These are phyloP conservation scores for Lamellibrachia columna DNA, from an alignment of 2,888 invertebrate species.

Conservation along the genomic window DNA sequence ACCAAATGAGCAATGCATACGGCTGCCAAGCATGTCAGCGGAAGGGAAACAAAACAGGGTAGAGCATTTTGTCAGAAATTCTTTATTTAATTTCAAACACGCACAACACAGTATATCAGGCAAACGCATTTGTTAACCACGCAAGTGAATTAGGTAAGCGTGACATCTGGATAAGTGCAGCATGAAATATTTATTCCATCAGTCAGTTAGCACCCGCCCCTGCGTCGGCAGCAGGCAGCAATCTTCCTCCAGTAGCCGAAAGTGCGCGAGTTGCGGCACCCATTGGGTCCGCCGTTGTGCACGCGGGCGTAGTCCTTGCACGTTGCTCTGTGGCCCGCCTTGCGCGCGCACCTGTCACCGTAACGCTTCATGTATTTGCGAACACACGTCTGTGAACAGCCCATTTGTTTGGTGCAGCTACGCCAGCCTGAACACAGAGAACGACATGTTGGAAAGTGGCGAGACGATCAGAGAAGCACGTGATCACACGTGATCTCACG, in stretches of 20 bases:
- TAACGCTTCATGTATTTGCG: slow-evolving; percentile 51
- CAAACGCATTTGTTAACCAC: background rate
- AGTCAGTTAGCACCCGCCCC: background rate
- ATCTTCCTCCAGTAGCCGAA: slow-evolving; percentile 5
- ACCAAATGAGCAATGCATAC: too few species aligned
- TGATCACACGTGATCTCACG: too few species aligned
- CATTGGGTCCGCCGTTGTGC: slow-evolving; percentile 52
- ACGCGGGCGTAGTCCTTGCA: slow-evolving; percentile 54
- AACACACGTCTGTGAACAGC: slow-evolving; percentile 50
- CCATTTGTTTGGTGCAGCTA: slow-evolving; percentile 45
- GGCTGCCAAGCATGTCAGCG: too few species aligned
- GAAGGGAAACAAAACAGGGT: background rate
- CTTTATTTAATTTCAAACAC: background rate
- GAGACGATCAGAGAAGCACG: too few species aligned
- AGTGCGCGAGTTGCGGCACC: slow-evolving; percentile 9
- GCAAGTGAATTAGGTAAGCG: background rate
- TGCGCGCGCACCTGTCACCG: slow-evolving; percentile 39
- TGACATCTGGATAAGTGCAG: background rate
- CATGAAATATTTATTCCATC: background rate
- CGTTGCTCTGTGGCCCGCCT: slow-evolving; percentile 40
- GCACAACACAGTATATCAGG: too few species aligned
- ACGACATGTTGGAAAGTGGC: too few species aligned
- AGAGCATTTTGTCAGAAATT: background rate
- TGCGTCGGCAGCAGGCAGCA: slow-evolving; percentile 11
- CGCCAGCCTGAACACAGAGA: slow-evolving; percentile 42